phyloP scores from a whole-genome alignment of 2,888 invertebrate species.

The Loripinus fragilis region DNA sequence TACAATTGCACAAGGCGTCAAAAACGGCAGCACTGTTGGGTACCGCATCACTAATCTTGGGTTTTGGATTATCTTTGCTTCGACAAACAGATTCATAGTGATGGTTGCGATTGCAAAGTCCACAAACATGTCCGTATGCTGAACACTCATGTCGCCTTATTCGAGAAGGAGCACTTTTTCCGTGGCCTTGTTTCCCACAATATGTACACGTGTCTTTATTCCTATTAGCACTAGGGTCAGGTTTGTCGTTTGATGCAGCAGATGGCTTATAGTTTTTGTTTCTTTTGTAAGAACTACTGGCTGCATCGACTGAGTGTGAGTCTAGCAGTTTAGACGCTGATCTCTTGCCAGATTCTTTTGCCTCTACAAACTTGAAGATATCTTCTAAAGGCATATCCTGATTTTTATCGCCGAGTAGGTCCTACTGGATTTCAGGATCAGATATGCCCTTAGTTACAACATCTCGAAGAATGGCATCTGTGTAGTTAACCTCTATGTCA shows the following conservation, averaged over 20 bases:
- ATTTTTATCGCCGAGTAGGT: constrained; percentile 47
- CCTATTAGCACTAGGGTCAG: constrained; percentile 52
- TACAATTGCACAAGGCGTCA: constrained; percentile 17
- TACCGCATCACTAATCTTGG: not conserved
- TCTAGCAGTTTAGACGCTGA: constrained; percentile 57
- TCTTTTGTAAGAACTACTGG: constrained; percentile 36
- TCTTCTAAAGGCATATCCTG: constrained; percentile 59
- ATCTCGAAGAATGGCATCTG: constrained; percentile 50
- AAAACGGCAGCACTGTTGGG: constrained; percentile 17
- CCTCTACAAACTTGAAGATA: constrained; percentile 59
- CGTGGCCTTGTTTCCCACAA: constrained; percentile 55
- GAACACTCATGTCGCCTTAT: constrained; percentile 37
- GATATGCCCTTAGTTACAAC: constrained; percentile 30
- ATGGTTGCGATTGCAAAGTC: constrained; percentile 35
- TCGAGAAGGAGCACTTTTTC: constrained; percentile 26
- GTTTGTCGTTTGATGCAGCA: constrained; percentile 31
- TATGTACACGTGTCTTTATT: constrained; percentile 51
- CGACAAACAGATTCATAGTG: constrained; percentile 42
- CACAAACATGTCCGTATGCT: constrained; percentile 52
- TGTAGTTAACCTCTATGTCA: constrained; percentile 34
- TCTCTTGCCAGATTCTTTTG: constrained; percentile 63
- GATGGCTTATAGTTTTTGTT: not conserved
- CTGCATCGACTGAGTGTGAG: too few species aligned
- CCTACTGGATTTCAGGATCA: constrained; percentile 46
- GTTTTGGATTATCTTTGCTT: constrained; percentile 22